phyloP scores from a whole-genome alignment of 2,797 vertebrate species.

The Lycodopsis pacificus region DNA sequence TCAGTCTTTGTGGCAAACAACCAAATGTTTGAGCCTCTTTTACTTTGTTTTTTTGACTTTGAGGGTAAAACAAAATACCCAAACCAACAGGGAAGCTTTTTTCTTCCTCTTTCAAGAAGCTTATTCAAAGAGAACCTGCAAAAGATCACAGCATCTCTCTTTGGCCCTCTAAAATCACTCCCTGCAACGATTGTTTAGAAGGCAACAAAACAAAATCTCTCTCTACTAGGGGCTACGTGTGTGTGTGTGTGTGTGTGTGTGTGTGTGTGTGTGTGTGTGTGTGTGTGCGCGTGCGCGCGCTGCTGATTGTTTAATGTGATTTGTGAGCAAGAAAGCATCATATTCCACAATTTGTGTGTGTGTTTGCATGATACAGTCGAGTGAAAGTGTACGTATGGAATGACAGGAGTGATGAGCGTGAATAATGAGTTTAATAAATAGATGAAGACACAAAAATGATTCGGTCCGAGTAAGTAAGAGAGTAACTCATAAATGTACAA shows the following conservation, averaged over 20 bases:
- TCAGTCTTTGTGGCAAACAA: constrained; percentile 51
- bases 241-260: too few relatives aligned
- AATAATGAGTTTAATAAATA: constrained; percentile 30
- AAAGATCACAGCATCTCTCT: constrained; percentile 68
- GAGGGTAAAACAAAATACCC: constrained; percentile 61
- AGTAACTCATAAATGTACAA: constrained; percentile 13
- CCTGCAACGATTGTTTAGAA: constrained; percentile 50
- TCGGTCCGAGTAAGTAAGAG: constrained; percentile 8
- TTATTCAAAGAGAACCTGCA: constrained; percentile 63
- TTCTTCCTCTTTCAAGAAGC: constrained; percentile 55
- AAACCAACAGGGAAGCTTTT: constrained; percentile 46
- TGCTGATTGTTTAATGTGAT: constrained; percentile 10
- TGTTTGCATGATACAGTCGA: background rate
- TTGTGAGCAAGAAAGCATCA: constrained; percentile 23
- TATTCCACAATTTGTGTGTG: background rate
- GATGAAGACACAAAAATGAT: constrained; percentile 15
- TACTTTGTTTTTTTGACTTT: constrained; percentile 66
- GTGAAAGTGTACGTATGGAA: constrained; percentile 1
- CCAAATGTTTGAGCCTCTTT: constrained; percentile 58
- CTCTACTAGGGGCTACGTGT: constrained; percentile 22
- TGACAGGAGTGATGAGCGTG: background rate
- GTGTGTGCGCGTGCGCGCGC: background rate
- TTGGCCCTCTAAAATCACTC: constrained; percentile 61
- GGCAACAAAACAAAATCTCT: constrained; percentile 52
- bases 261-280: background rate